Conservation (phyloP, 2,888 invertebrate genomes). For the Cremastinae sp. region DNA sequence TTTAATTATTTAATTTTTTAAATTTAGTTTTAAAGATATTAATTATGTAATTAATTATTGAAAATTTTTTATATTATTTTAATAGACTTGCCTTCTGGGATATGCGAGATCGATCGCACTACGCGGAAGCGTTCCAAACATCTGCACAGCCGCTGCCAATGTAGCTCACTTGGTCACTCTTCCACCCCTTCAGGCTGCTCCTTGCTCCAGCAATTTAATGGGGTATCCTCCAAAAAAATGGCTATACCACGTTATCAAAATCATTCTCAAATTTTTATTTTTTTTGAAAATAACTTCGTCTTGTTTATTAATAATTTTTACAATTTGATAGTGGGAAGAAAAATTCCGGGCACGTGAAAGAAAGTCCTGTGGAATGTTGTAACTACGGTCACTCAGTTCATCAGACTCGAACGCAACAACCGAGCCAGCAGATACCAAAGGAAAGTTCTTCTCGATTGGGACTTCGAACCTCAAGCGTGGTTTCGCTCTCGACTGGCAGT, state of each 20-base stretch:
- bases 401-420: constrained; percentile 45
- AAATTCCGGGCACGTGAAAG: constrained; percentile 48
- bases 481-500: constrained; percentile 62
- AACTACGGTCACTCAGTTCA: constrained; percentile 38
- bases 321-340: constrained; percentile 44
- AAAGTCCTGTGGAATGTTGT: constrained; percentile 44
- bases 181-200: constrained; percentile 55
- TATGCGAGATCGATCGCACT: constrained; percentile 72
- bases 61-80: constrained; percentile 46
- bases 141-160: constrained; percentile 60
- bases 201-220: constrained; percentile 63
- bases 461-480: constrained; percentile 61
- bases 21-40: no score
- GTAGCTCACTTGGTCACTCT: constrained; percentile 56
- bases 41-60: no score
- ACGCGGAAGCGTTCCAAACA: constrained; percentile 74
- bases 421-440: constrained; percentile 54
- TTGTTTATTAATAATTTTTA: no score
- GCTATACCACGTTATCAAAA: no score
- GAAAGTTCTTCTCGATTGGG: constrained; percentile 63
- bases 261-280: no score
- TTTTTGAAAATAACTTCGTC: no score
- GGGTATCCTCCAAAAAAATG: constrained; percentile 45
- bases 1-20: no score
- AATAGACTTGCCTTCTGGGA: constrained; percentile 71